phyloP scores from a whole-genome alignment of 2,113 vertebrate species.

The Panthera leo region DNA sequence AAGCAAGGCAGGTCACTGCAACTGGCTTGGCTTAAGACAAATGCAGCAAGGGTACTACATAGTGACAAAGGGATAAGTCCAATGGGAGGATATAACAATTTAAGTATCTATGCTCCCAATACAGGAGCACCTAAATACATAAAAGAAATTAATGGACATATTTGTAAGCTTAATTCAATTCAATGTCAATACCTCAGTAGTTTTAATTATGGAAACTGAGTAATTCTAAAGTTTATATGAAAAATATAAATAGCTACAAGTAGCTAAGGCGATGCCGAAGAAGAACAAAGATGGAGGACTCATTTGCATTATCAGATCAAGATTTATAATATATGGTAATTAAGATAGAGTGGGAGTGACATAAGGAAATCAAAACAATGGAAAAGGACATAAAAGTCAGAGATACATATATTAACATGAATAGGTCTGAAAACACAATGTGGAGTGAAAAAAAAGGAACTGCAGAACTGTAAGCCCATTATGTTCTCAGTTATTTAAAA shows the following conservation, averaged over 20 bases:
- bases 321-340: background rate
- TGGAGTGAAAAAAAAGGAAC: background rate
- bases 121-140: too few species aligned
- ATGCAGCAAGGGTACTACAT: background rate
- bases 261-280: background rate
- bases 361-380: background rate
- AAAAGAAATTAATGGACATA: too few species aligned
- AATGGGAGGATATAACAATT: too few species aligned
- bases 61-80: too few species aligned
- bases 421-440: background rate
- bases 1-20: background rate
- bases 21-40: background rate
- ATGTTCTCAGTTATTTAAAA: background rate
- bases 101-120: too few species aligned
- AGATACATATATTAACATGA: background rate
- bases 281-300: background rate
- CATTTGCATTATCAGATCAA: background rate
- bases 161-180: background rate
- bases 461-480: background rate
- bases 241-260: background rate
- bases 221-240: background rate
- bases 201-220: background rate
- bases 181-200: background rate
- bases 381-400: background rate
- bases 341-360: background rate